Percentiles rank a stretch among this genome's conserved stretches.
phyloP scores from a whole-genome alignment of 2,113 vertebrate species.

The Plotosus lineatus region DNA sequence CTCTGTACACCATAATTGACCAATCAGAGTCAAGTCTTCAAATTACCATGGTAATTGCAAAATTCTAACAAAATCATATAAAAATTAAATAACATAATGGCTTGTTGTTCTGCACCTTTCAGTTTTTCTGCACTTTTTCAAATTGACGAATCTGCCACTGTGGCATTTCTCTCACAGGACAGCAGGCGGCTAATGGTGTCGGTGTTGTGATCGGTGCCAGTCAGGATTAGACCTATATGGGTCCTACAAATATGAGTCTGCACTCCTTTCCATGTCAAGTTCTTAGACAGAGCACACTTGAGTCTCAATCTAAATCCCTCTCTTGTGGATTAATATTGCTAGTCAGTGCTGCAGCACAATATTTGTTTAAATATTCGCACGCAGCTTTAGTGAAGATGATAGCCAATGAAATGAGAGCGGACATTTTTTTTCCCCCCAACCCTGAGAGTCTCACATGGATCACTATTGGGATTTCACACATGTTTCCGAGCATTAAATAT shows the following conservation, averaged over 20 bases:
- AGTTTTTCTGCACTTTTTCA: not conserved
- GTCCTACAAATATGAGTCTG: not conserved
- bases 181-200: not conserved
- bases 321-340: not conserved
- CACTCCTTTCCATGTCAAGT: not conserved
- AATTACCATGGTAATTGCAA: not conserved
- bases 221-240: not conserved
- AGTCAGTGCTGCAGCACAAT: not conserved
- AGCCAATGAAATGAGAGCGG: not conserved
- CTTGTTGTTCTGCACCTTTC: not conserved
- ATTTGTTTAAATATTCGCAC: not conserved
- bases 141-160: not conserved
- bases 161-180: not conserved
- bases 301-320: too few relatives aligned
- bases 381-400: not conserved
- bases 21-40: not conserved
- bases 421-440: not conserved
- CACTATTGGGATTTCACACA: not conserved
- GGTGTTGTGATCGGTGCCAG: not conserved
- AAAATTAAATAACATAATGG: too few relatives aligned
- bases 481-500: constrained; percentile 25
- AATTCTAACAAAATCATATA: not conserved
- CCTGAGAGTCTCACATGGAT: not conserved
- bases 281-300: not conserved
- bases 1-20: too few relatives aligned